Evolutionary conservation across 2,113 vertebrate species (phyloP).

Genomic region (Chiloscyllium plagiosum): DNA sequence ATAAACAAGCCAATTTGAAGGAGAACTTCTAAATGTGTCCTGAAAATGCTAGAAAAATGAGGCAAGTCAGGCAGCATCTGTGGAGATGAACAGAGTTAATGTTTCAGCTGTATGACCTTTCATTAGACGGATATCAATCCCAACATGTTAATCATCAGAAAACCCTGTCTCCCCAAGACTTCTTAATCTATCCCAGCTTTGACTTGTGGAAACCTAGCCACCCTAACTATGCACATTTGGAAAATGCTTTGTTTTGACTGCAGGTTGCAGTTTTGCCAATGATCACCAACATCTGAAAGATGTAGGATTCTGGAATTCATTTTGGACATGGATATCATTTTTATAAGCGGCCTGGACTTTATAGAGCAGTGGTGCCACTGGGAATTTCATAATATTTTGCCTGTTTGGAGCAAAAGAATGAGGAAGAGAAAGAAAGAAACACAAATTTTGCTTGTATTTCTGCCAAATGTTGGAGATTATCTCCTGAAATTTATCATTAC

Average conservation of each 20-base stretch:
- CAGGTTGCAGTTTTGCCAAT: background rate
- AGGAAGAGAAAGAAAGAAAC: background rate
- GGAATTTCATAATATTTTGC: background rate
- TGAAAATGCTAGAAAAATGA: no score
- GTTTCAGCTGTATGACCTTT: no score
- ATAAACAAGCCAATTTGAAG: background rate
- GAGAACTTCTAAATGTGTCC: no score
- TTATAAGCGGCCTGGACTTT: background rate
- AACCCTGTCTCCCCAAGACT: no score
- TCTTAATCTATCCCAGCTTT: no score
- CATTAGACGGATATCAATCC: no score
- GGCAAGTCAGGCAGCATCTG: background rate
- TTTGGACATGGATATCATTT: background rate
- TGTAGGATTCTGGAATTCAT: background rate
- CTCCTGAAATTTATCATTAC: background rate
- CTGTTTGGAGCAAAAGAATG: background rate
- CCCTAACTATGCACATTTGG: background rate
- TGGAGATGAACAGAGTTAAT: background rate
- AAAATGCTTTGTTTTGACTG: background rate
- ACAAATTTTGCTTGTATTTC: background rate
- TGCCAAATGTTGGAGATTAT: background rate
- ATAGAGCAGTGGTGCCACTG: no score
- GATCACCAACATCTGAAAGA: background rate
- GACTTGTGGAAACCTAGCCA: no score
- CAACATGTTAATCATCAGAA: no score